phyloP scores from a whole-genome alignment of 2,888 invertebrate genomes.

The Cheiracanthium punctorium region DNA sequence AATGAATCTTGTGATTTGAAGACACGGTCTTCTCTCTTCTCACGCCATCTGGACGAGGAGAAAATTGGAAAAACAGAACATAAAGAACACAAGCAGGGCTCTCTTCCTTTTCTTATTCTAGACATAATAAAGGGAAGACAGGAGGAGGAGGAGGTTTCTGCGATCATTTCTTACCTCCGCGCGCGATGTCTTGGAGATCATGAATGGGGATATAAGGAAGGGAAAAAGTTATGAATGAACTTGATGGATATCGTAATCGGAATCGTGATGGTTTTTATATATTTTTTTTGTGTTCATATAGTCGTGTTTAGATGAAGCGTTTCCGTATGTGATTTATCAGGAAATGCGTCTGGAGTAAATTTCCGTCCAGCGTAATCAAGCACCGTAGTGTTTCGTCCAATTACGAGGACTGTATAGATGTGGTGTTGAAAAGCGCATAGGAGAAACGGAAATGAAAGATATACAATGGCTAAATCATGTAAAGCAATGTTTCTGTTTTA shows the following conservation, averaged over 20 bases:
- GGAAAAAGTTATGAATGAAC: slow-evolving; percentile 3
- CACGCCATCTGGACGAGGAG: not conserved
- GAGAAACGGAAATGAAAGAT: not conserved
- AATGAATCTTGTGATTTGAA: too few relatives aligned
- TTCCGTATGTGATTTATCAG: slow-evolving; percentile 14
- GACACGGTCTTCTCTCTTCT: not conserved
- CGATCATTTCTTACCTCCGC: not conserved
- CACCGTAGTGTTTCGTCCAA: not conserved
- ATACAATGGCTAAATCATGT: too few relatives aligned
- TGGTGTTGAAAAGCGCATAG: not conserved
- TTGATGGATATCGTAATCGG: slow-evolving; percentile 10
- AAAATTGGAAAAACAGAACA: slow-evolving; percentile 2
- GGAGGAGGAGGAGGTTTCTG: not conserved
- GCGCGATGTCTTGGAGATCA: not conserved
- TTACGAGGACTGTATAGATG: not conserved
- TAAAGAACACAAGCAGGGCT: not conserved
- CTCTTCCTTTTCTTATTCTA: slow-evolving; percentile 9
- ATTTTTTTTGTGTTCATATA: not conserved
- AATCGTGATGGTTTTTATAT: not conserved
- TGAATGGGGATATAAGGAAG: not conserved
- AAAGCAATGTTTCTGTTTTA: too few relatives aligned
- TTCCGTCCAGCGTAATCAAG: not conserved
- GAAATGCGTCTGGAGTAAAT: not conserved
- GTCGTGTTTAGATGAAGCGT: not conserved
- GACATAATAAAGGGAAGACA: not conserved